phyloP scores from a whole-genome alignment of 2,113 vertebrate genomes.

The Coryphaenoides rupestris region DNA sequence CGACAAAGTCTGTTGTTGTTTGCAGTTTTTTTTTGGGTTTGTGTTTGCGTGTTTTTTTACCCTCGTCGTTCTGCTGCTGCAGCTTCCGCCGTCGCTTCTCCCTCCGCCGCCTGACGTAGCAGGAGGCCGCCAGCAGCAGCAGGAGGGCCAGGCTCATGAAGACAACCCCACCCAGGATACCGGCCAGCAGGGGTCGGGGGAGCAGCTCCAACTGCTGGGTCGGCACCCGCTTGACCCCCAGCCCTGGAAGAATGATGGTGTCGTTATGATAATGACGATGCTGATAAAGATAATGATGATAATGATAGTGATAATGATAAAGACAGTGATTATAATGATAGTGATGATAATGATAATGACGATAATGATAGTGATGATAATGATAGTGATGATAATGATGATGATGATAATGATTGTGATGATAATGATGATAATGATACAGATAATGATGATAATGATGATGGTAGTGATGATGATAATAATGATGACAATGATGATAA shows the following conservation, averaged over 20 bases:
- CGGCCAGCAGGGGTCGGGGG: conserved; percentile 80
- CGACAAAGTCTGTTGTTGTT: conserved; percentile 10
- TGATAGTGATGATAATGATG: too few species aligned
- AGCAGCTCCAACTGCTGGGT: conserved; percentile 78
- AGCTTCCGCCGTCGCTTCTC: conserved; percentile 25
- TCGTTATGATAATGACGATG: too few species aligned
- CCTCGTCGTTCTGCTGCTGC: conserved; percentile 29
- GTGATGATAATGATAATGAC: too few species aligned
- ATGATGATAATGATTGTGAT: too few species aligned
- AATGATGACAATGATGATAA: too few species aligned
- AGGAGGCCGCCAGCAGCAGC: conserved; percentile 80
- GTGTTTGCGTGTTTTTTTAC: conserved; percentile 47
- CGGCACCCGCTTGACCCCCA: conserved; percentile 77
- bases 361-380: too few species aligned
- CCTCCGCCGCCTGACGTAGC: conserved; percentile 77
- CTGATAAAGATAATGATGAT: too few species aligned
- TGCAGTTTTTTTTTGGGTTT: not conserved
- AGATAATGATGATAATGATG: too few species aligned
- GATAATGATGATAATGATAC: too few species aligned
- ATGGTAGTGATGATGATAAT: too few species aligned
- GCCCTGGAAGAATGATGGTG: conserved; percentile 63
- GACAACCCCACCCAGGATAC: conserved; percentile 82
- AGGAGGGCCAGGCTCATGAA: conserved; percentile 83
- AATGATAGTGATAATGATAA: too few species aligned
- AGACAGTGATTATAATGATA: too few species aligned